Conservation (phyloP, 2,113 vertebrate species). For the Aythya baeri region DNA sequence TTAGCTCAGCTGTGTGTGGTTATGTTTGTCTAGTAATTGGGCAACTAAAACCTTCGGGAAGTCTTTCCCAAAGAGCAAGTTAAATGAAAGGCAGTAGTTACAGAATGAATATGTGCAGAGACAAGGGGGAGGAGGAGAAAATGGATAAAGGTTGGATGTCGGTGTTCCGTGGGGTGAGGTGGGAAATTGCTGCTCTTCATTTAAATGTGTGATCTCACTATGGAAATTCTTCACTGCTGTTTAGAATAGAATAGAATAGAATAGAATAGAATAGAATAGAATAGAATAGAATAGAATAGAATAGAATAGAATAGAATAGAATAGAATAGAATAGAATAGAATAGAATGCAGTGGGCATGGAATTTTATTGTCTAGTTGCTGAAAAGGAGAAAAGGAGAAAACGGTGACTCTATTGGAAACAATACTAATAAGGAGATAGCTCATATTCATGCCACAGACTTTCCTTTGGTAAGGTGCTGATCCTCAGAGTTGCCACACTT, state of each 20-base stretch:
- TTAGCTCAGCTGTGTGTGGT: conserved; percentile 36
- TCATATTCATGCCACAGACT: neutral
- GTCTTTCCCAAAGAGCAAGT: neutral
- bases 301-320: too few species aligned
- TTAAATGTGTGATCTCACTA: neutral
- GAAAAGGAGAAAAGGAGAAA: neutral
- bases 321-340: too few species aligned
- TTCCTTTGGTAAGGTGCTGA: neutral
- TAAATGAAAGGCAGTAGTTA: conserved; percentile 31
- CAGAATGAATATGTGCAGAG: neutral
- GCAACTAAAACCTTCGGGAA: conserved; percentile 19
- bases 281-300: too few species aligned
- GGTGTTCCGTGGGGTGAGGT: neutral
- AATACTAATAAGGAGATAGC: neutral
- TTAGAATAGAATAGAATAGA: too few species aligned
- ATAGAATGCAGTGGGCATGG: neutral
- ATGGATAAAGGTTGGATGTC: neutral
- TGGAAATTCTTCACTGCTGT: neutral
- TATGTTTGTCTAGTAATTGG: conserved; percentile 42
- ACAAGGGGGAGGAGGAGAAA: neutral
- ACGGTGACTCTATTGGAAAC: neutral
- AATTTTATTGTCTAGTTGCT: conserved; percentile 8
- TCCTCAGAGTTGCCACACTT: neutral
- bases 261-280: too few species aligned
- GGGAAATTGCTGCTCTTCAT: conserved; percentile 4